Evolutionary conservation across 2,888 invertebrate genomes (phyloP).

Genomic region (Nymphalis urticae): DNA sequence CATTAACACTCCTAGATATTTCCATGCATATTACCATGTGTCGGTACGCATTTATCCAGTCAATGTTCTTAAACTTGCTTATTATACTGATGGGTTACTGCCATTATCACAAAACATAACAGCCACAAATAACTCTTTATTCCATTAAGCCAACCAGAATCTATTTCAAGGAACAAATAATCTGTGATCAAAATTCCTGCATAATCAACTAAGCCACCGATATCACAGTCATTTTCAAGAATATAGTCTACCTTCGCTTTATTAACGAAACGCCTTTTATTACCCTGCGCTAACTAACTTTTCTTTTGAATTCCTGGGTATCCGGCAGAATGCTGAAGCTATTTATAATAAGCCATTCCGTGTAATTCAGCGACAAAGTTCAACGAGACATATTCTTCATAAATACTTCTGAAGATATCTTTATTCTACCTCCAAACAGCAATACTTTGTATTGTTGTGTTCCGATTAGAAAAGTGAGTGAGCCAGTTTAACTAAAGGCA

Average conservation of each 20-base stretch:
- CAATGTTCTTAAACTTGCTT: too few species aligned
- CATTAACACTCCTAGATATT: too few species aligned
- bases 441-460: too few species aligned
- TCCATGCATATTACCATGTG: too few species aligned
- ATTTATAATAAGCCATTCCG: conserved; percentile 63
- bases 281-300: conserved; percentile 56
- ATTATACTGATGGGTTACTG: too few species aligned
- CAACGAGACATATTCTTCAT: conserved; percentile 48
- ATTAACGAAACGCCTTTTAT: conserved; percentile 56
- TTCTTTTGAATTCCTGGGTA: conserved; percentile 56
- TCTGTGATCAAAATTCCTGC: conserved; percentile 61
- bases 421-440: background rate
- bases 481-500: too few species aligned
- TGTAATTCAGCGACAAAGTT: conserved; percentile 54
- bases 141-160: conserved; percentile 48
- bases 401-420: conserved; percentile 58
- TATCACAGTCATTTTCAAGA: conserved; percentile 50
- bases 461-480: too few species aligned
- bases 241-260: conserved; percentile 58
- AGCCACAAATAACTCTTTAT: conserved; percentile 46
- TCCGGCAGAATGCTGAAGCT: conserved; percentile 60
- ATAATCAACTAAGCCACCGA: conserved; percentile 54
- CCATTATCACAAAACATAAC: too few species aligned
- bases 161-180: conserved; percentile 60
- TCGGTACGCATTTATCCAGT: too few species aligned